Evolutionary conservation across 2,888 invertebrate species (phyloP), one percentile per base, ranked within the genome.

Genomic region (Lasioglossum lativentre): DNA sequence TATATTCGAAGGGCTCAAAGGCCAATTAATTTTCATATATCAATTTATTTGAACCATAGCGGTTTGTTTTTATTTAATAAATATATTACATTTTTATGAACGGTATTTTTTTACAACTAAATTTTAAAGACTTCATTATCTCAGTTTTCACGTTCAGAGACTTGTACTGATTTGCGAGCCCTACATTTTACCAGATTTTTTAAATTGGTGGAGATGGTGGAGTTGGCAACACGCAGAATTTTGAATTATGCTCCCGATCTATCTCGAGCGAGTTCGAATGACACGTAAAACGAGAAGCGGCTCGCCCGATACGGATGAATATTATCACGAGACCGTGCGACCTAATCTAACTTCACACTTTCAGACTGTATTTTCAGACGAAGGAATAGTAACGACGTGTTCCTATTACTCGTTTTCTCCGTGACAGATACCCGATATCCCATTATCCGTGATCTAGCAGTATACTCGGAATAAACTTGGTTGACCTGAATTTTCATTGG

Each of bases 371-470:
- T 80, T 80, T 81, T 84, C 78, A 73, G 80, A 79, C 82, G 74
- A 45, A 14, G 73, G n/a, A 88, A 47, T 75, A 83, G 81, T 80
- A 75, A 75, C 78, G 79, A 63, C 63, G 45, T n/a, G n/a, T 42
- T 85, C 73, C 34, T 56, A 78, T 78, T 74, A 52, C 27, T 52
- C 45, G 40, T 73, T 82, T 66, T 63, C 73, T 3, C 27, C 45
- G 68, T 77, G 80, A 56, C 83, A 78, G 74, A 80, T 83, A 78
- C 45, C 47, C 81, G 77, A 84, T 90, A 79, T 70, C 74, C 30
- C 52, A 74, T 90, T 85, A 86, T 63, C 47, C 72, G 40, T 23
- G 70, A 70, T 84, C 71, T 80, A 88, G 77, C 85, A 78, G 75
- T 75, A n/a, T 4, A 68, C 72, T 68, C 73, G 73, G 30, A 77